phyloP scores from a whole-genome alignment of 2,797 vertebrate species.

The Alauda arvensis region DNA sequence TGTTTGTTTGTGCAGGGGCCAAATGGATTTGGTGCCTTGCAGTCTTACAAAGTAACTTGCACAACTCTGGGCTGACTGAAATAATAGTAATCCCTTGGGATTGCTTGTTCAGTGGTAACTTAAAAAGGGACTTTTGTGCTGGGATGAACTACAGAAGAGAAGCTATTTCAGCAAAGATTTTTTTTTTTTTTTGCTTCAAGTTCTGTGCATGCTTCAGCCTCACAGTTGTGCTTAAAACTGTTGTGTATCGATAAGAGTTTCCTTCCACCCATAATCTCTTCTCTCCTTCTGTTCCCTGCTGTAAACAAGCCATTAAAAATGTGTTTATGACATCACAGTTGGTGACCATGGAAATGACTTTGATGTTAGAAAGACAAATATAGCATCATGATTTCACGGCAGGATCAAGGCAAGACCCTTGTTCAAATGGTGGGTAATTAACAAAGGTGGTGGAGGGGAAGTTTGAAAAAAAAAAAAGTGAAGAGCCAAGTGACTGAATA shows the following conservation, averaged over 20 bases:
- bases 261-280: slow-evolving; percentile 46
- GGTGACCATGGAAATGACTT: slow-evolving; percentile 63
- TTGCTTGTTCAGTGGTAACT: not conserved
- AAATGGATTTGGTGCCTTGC: not conserved
- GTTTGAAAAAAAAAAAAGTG: not conserved
- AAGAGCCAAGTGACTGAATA: not conserved
- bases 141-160: not conserved
- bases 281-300: slow-evolving; percentile 55
- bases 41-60: not conserved
- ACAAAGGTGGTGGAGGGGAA: slow-evolving; percentile 36
- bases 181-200: not conserved
- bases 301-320: slow-evolving; percentile 62
- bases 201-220: not conserved
- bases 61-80: not conserved
- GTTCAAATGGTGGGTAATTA: slow-evolving; percentile 38
- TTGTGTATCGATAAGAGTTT: slow-evolving; percentile 50
- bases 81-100: not conserved
- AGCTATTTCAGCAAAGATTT: not conserved
- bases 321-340: slow-evolving; percentile 67
- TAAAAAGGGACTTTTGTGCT: not conserved
- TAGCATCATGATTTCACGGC: slow-evolving; percentile 43
- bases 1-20: not conserved
- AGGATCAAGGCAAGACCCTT: slow-evolving; percentile 49
- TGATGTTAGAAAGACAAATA: slow-evolving; percentile 64
- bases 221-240: slow-evolving; percentile 42